Evolutionary conservation across 2,113 vertebrate species (phyloP), one percentile per base, ranked within the genome.

Genomic region (Collichthys lucidus): DNA sequence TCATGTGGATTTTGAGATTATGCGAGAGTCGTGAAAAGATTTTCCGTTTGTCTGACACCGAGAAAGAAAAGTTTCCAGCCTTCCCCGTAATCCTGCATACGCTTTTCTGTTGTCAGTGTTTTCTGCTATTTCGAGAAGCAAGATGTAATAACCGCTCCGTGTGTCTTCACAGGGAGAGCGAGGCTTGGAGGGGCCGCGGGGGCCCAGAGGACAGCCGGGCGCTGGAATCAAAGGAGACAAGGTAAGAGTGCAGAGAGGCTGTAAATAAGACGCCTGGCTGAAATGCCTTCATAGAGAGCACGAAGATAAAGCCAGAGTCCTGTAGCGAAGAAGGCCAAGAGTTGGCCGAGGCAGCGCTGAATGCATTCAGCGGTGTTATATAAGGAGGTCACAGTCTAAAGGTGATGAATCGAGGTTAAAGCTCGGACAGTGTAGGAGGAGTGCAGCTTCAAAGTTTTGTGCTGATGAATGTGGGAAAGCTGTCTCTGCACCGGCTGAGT

Each of bases 151-250:
- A 69, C 55, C 71, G 82, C 29, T 84, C 26, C 80, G 31, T 87
- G 22, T 75, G n/a, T 88, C 31, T 81, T 83, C 82, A 52, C 84
- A 97, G 96, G 96, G 96, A 64, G 96, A 97, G 4, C 95, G 96
- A 86, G 96, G 96, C 57, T 94, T 96, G 92, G 97, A 97, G 60
- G 96, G 95, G 50, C 95, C 92, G 20, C 96, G 95, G 91, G 97
- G 96, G 69, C 84, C 94, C 86, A 93, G 92, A 92, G 96, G 97
- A 81, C 92, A 91, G 84, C 82, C 83, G 64, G 97, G 97, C 35
- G 83, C 88, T 59, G 94, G 94, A 83, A 94, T 96, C 89, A 97
- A 97, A 95, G 97, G 96, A 93, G 95, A 96, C 92, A 97, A 97
- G 96, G 97, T 97, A 88, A 40, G 57, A 88, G 84, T 52, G 66